These are phyloP conservation scores for Emydocephalus ijimae DNA, from an alignment of 2,113 vertebrate genomes.

Conservation along the genomic window DNA sequence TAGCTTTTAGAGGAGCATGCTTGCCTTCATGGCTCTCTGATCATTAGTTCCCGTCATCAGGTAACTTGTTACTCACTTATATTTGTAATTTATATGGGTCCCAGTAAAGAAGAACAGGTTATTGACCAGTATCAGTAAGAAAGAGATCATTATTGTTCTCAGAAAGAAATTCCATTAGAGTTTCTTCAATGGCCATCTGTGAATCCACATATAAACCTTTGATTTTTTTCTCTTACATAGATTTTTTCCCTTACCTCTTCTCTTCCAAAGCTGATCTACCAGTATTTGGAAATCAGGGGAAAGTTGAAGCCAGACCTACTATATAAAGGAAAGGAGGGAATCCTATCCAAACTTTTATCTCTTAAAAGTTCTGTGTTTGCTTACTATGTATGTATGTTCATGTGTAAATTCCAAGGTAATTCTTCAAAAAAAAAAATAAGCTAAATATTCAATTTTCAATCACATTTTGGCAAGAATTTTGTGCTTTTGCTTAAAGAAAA, in stretches of 20 bases:
- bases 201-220: neutral
- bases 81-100: neutral
- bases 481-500: neutral
- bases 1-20: neutral
- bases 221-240: neutral
- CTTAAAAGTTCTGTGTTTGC: neutral
- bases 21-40: neutral
- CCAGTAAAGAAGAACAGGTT: neutral
- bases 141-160: neutral
- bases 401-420: neutral
- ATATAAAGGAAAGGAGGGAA: neutral
- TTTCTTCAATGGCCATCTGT: neutral
- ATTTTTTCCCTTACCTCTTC: neutral
- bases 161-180: neutral
- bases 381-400: neutral
- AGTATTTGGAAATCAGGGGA: neutral
- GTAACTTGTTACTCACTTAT: neutral
- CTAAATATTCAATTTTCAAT: neutral
- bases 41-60: neutral
- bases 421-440: neutral
- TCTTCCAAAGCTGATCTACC: neutral
- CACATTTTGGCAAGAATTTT: neutral
- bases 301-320: neutral
- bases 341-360: neutral
- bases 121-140: neutral